Evolutionary conservation across 2,888 invertebrate genomes (phyloP).

Genomic region (Cetonia aurata): DNA sequence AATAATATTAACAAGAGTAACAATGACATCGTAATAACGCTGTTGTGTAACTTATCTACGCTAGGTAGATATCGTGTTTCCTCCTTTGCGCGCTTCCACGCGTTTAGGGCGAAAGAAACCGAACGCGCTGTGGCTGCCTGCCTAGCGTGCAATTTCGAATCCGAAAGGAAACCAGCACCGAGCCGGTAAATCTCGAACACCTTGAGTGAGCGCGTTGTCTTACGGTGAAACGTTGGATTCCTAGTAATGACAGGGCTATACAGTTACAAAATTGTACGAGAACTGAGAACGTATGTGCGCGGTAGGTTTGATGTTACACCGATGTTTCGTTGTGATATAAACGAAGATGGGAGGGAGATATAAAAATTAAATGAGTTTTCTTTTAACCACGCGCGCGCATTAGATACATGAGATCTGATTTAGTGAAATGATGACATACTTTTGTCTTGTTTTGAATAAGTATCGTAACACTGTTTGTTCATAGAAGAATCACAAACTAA

Average conservation of each 20-base stretch:
- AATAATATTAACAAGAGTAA: not conserved
- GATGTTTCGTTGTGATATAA: not conserved
- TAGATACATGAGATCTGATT: too few species aligned
- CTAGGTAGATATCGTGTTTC: conserved; percentile 23
- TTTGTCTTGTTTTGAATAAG: too few species aligned
- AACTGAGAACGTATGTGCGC: not conserved
- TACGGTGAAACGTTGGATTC: conserved; percentile 26
- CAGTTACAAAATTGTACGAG: not conserved
- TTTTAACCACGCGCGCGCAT: too few species aligned
- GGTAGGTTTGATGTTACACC: not conserved
- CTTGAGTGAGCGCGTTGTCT: conserved; percentile 26
- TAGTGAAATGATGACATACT: too few species aligned
- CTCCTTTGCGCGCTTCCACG: conserved; percentile 4
- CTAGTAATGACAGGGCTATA: conserved; percentile 5
- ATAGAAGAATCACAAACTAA: too few species aligned
- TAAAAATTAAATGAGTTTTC: too few species aligned
- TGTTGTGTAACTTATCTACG: not conserved
- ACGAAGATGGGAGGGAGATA: too few species aligned
- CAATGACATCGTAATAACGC: not conserved
- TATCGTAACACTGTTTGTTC: too few species aligned
- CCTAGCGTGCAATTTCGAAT: not conserved
- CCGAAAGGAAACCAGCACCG: conserved; percentile 9
- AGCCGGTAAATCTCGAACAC: conserved; percentile 15
- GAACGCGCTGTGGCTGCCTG: not conserved
- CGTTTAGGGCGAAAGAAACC: not conserved